Base-by-base conservation (phyloP, 2,888 invertebrate genomes). In the Eurytoma adleriae region DNA sequence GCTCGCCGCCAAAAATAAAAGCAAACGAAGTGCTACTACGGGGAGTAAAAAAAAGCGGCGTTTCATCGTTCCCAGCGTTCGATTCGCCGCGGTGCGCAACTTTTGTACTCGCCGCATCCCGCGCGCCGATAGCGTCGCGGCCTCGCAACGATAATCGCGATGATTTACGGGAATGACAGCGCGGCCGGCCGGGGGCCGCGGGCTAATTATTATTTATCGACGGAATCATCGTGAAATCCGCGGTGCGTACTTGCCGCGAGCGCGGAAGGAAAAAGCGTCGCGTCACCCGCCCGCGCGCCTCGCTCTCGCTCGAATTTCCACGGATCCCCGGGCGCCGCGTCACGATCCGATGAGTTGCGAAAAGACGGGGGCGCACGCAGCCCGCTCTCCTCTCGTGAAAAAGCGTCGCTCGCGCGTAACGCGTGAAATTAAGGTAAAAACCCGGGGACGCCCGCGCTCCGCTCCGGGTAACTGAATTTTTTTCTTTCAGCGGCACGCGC, bases 1-100 rank as follows among this genome's bases (percentile, higher is more conserved):
- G 16, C 64, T 16, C 12, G 27, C 30, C 13, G 56, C 16, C 12
- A 50, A 61, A 71, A 50, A 48, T n/a, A 71, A n/a, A 50, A 71
- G n/a, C 14, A 30, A 40, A 40, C 27, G 24, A 24, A 2, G 24
- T 24, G 24, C 24, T 16, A 57, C 52, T n/a, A 24, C 27, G n/a
- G 24, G 24, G 20, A 50, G 16, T 27, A 10, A 59, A 12, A 27
- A 50, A 24, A 61, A 71, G 24, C 12, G n/a, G 13, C 40, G 40
- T 40, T 40, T 40, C 40, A 40, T 40, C 40, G 10, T 10, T 40
- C 40, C 40, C 40, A 40, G 10, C 40, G 40, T 7, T 7, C 40
- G 40, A 40, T 40, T 40, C 40, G 10, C 40, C 40, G 40, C 40
- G 40, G 40, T 7, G 24, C 24, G 24, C 24, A 24, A 40, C 40